Evolutionary conservation across 2,888 invertebrate genomes (phyloP).

Genomic region (Himalopsyche japonica): DNA sequence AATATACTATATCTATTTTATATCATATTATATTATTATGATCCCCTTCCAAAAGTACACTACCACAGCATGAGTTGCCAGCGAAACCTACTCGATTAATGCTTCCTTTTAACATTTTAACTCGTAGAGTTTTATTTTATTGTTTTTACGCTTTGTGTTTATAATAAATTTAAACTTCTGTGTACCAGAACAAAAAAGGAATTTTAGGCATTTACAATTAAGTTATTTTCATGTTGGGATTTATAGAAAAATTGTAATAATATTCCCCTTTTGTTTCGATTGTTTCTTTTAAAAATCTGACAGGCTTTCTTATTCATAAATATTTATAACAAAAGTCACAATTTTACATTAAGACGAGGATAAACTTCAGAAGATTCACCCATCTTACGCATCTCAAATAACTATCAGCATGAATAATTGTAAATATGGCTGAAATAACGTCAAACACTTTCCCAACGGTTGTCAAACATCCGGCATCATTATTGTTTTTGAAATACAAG

Average conservation of each 20-base stretch:
- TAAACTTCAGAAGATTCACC: not conserved
- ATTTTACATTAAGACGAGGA: not conserved
- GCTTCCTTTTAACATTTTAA: not conserved
- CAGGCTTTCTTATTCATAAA: not conserved
- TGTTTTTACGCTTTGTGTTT: not conserved
- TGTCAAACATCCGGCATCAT: not conserved
- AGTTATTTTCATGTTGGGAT: not conserved
- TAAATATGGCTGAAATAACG: conserved; percentile 36
- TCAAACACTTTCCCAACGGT: conserved; percentile 20
- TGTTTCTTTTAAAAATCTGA: not conserved
- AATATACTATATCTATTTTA: not conserved
- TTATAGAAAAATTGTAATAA: not conserved
- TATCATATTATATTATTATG: not conserved
- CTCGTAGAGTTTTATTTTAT: not conserved
- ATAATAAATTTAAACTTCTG: not conserved
- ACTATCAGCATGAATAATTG: conserved; percentile 32
- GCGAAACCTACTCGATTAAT: not conserved
- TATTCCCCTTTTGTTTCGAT: conserved; percentile 1
- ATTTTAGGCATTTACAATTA: not conserved
- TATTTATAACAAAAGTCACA: conserved; percentile 5
- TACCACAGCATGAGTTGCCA: not conserved
- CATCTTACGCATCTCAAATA: conserved; percentile 7
- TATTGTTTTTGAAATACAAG: not conserved
- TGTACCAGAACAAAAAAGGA: not conserved
- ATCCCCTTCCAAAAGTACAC: not conserved